These are phyloP conservation scores for Ophioderma brevispina DNA, from an alignment of 35 echinoderm and acorn worm species.

Conservation along the genomic window DNA sequence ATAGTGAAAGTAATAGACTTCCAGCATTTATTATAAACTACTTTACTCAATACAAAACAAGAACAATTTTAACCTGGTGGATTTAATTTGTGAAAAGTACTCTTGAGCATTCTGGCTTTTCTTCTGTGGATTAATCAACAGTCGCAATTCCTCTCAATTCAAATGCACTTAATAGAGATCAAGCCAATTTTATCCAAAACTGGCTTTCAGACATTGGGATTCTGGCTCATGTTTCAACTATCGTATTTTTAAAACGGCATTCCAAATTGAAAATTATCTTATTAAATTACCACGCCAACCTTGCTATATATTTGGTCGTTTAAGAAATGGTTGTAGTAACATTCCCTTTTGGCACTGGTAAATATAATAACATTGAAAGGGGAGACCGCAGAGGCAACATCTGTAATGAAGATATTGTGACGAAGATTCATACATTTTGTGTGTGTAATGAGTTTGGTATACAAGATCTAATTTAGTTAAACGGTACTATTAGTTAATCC, in stretches of 20 bases:
- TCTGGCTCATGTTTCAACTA: background rate
- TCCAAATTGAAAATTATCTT: background rate
- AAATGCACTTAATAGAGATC: background rate
- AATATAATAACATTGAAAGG: background rate
- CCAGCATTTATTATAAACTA: too few relatives aligned
- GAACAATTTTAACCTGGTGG: background rate
- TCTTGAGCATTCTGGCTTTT: background rate
- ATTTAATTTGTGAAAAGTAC: background rate
- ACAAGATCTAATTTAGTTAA: background rate
- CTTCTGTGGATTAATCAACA: background rate
- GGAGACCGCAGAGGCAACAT: background rate
- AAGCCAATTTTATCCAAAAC: background rate
- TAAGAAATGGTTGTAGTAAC: conserved; percentile 5
- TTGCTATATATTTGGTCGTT: background rate
- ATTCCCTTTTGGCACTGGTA: background rate
- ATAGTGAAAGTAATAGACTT: background rate
- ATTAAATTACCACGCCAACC: conserved; percentile 1
- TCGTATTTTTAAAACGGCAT: background rate
- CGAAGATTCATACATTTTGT: background rate
- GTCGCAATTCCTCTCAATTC: background rate
- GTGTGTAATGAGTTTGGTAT: background rate
- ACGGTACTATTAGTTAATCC: background rate
- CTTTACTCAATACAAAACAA: background rate
- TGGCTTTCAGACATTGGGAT: background rate
- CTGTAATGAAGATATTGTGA: background rate